phyloP scores from a whole-genome alignment of 1,140 invertebrate genomes.

The Manduca sexta region DNA sequence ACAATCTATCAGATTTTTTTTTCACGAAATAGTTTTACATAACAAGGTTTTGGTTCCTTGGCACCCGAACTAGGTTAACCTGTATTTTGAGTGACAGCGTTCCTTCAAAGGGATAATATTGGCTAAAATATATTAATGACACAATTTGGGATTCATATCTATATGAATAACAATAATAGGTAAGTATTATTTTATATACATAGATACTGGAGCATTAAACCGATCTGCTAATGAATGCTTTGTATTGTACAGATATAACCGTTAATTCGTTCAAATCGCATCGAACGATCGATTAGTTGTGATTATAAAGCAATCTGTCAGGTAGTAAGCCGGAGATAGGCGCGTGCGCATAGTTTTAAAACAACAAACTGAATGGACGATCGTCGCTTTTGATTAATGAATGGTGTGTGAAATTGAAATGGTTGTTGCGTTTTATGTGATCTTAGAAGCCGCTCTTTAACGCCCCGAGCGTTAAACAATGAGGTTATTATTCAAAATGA shows the following conservation, averaged over 20 bases:
- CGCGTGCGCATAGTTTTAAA: constrained; percentile 28
- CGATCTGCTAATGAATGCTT: neutral
- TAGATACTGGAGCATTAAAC: neutral
- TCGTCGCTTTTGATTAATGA: constrained; percentile 35
- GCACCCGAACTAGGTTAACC: too few species aligned
- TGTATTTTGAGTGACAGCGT: too few species aligned
- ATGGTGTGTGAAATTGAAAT: constrained; percentile 43
- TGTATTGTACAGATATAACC: constrained; percentile 10
- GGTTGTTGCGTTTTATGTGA: constrained; percentile 20
- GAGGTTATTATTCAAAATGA: constrained; percentile 1
- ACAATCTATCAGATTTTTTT: too few species aligned
- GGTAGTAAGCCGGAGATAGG: constrained; percentile 29
- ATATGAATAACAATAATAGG: too few species aligned
- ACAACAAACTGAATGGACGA: constrained; percentile 13
- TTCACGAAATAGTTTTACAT: too few species aligned
- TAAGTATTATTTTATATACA: too few species aligned
- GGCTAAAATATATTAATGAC: too few species aligned
- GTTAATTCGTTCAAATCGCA: constrained; percentile 17
- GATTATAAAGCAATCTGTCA: constrained; percentile 51
- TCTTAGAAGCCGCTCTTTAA: constrained; percentile 8
- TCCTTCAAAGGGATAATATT: too few species aligned
- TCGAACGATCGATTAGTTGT: constrained; percentile 37
- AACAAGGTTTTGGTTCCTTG: too few species aligned
- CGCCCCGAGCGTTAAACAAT: neutral
- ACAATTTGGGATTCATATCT: too few species aligned